phyloP scores from a whole-genome alignment of 2,113 vertebrate genomes.

The Zosterops japonicus region DNA sequence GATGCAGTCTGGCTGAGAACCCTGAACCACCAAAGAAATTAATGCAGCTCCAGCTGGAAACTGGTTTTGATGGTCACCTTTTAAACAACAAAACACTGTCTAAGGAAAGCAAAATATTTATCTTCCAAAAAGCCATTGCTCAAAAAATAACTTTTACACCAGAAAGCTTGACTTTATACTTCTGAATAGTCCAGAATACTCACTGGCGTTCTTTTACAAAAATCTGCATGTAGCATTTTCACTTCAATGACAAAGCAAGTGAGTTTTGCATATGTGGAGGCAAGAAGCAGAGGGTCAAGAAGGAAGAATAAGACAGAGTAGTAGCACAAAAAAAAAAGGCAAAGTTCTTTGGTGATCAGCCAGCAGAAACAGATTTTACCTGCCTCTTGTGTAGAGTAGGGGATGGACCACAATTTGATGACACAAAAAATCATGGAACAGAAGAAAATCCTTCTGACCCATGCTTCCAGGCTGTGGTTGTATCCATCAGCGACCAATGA shows the following conservation, averaged over 20 bases:
- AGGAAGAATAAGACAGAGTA: neutral
- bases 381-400: neutral
- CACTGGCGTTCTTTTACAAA: accelerated
- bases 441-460: neutral
- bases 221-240: accelerated
- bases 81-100: neutral
- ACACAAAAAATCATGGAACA: neutral
- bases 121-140: neutral
- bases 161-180: neutral
- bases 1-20: neutral
- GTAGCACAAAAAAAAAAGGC: neutral
- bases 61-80: neutral
- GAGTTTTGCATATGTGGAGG: neutral
- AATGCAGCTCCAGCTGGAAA: neutral
- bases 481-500: neutral
- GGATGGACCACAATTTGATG: too few species aligned
- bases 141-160: neutral
- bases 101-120: neutral
- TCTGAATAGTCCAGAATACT: neutral
- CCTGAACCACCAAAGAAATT: neutral
- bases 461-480: neutral
- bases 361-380: neutral
- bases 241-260: neutral
- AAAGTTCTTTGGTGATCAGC: neutral
- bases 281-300: neutral